Evolutionary conservation across 2,888 invertebrate genomes (phyloP), one percentile per base, ranked within the genome.

Genomic region (Argyresthia goedartella): DNA sequence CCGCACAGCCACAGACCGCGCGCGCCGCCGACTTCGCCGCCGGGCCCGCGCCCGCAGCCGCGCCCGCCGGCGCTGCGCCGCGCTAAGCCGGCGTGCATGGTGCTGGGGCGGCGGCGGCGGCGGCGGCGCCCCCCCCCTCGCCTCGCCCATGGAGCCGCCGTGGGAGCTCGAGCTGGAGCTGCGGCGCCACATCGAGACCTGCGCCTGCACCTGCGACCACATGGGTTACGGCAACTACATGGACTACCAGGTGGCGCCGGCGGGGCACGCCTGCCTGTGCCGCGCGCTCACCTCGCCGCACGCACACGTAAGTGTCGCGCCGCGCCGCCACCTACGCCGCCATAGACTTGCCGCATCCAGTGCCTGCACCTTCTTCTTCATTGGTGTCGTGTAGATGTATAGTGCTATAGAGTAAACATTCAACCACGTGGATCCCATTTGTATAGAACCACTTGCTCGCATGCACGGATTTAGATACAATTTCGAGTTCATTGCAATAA

Each of bases 161-260:
- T 87, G 89, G 87, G 91, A 91, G 74, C 87, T 94, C 69, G 94
- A 95, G 81, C 90, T 94, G 74, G 95, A 95, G 88, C 90, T 95
- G 81, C 90, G 94, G 76, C 91, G 93, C 79, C 95, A 95, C 89
- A 95, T 95, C 78, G 93, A 94, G 82, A 92, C 91, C 77, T 95
- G 95, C 88, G 92, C 94, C 65, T 95, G 95, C 88, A 92, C 94
- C 68, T 95, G 95, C 90, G 94, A 95, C 89, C 95, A 95, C 89
- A 93, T 95, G 93, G 95, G 95, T 75, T 95, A 94, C 88, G 95
- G 95, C 67, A 95, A 95, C 88, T 95, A 92, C 79, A 92, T 94
- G 91, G 95, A 95, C 88, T 95, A 95, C 87, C 94, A 94, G 91
- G 93, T 93, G 81, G n/a, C n/a, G n/a, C 79, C 84, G 66, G 76